These are phyloP conservation scores for Zosterops borbonicus DNA, from an alignment of 2,113 vertebrate genomes.

Conservation along the genomic window DNA sequence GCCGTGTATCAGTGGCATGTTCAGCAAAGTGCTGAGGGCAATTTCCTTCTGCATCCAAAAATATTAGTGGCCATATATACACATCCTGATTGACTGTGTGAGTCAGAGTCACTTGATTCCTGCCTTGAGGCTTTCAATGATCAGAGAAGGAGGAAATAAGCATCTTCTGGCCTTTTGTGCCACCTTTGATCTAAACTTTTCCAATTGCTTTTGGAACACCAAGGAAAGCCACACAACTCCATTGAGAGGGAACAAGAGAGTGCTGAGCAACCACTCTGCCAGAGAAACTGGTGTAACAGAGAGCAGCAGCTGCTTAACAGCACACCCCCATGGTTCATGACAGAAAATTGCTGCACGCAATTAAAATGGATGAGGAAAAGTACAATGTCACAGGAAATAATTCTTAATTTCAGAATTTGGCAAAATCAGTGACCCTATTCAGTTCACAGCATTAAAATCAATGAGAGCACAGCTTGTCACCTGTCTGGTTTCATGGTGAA, in stretches of 20 bases:
- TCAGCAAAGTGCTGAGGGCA: conserved; percentile 41
- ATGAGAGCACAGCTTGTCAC: neutral
- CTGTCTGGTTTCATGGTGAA: neutral
- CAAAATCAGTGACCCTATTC: neutral
- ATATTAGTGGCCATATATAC: neutral
- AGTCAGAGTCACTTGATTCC: conserved; percentile 36
- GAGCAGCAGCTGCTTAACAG: neutral
- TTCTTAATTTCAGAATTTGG: neutral
- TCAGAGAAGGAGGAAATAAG: neutral
- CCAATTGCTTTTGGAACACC: neutral
- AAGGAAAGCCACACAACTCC: neutral
- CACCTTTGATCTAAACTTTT: neutral
- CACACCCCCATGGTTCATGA: neutral
- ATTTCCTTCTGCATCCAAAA: conserved; percentile 29
- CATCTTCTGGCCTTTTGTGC: neutral
- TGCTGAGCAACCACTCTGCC: neutral
- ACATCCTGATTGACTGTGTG: neutral
- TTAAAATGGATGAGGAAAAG: neutral
- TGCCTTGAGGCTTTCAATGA: neutral
- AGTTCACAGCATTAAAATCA: neutral
- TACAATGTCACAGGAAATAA: neutral
- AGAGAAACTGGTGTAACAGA: neutral
- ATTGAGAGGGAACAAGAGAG: neutral
- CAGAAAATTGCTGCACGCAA: neutral
- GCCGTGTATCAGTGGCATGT: neutral